Evolutionary conservation across 2,888 invertebrate species (phyloP), one percentile per base, ranked within the genome.

Genomic region (Eupithecia tripunctaria): DNA sequence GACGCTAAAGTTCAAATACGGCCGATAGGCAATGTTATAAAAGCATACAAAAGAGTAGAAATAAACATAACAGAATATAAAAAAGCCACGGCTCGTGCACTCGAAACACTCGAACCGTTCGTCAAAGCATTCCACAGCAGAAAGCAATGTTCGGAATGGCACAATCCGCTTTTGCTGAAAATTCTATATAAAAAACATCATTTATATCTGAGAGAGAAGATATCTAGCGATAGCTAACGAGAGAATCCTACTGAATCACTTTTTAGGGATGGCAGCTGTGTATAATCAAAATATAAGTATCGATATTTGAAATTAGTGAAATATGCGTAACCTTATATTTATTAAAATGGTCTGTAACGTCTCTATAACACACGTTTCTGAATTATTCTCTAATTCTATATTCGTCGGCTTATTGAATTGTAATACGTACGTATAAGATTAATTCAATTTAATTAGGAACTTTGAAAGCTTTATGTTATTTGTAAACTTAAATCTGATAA

Each of bases 121-220:
- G 66, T 74, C 75, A 75, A 75, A 75, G 74, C 66, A 69, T 67
- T 43, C 51, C 59, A 12, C 14, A 25, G n/a, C 62, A 21, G 10
- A 29, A 41, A n/a, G 74, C 69, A 71, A 59, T 71, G 27, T 32
- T 36, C 47, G 38, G 32, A 62, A 56, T 68, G 67, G 43, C 41
- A 68, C 68, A 72, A 70, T 65, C 71, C 60, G 63, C 71, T 74
- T 69, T 70, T 68, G 36, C 68, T 70, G 47, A 67, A 75, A 72
- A 72, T 75, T 64, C 67, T 36, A 56, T 70, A 67, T 68, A 72
- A 70, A 43, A 60, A 72, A 51, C 43, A 59, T 70, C 18, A 60
- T 59, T n/a, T 63, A 43, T 32, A 67, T n/a, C 65, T 41, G 43
- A 12, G 56, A 21, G 15, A 8, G 36, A 8, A 5, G 8, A 21